phyloP scores from a whole-genome alignment of 2,113 vertebrate genomes.

The Sarotherodon lohbergeri region DNA sequence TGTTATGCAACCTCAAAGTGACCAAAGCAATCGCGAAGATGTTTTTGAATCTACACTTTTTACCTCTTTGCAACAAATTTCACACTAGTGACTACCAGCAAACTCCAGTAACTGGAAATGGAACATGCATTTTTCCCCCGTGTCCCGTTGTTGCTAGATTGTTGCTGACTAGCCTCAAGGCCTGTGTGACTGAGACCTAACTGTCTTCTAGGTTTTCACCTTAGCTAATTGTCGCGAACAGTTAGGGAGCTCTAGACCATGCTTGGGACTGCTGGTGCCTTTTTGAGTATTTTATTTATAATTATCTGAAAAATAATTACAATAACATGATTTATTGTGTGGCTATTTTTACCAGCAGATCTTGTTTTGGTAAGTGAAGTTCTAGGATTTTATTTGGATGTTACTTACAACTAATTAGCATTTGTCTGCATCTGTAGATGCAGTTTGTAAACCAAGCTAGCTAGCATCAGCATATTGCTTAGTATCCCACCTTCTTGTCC shows the following conservation, averaged over 20 bases:
- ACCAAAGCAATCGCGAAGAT: background rate
- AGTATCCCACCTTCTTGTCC: background rate
- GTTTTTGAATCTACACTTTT: background rate
- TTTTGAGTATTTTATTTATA: background rate
- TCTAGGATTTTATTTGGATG: background rate
- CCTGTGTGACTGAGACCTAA: background rate
- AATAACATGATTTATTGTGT: background rate
- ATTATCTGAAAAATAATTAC: background rate
- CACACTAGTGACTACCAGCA: background rate
- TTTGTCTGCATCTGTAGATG: background rate
- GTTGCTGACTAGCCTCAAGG: background rate
- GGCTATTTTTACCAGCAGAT: background rate
- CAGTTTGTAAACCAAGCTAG: background rate
- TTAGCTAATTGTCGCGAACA: rapidly evolving
- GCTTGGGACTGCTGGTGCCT: background rate
- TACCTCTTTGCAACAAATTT: background rate
- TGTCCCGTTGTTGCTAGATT: background rate
- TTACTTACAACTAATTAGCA: background rate
- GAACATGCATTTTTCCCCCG: background rate
- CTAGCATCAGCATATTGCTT: background rate
- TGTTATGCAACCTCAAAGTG: background rate
- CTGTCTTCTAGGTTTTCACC: background rate
- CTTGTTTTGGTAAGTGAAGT: background rate
- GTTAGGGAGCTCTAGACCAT: background rate
- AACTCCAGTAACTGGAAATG: background rate